phyloP scores from a whole-genome alignment of 2,888 invertebrate species.

The Bellardia bayeri region DNA sequence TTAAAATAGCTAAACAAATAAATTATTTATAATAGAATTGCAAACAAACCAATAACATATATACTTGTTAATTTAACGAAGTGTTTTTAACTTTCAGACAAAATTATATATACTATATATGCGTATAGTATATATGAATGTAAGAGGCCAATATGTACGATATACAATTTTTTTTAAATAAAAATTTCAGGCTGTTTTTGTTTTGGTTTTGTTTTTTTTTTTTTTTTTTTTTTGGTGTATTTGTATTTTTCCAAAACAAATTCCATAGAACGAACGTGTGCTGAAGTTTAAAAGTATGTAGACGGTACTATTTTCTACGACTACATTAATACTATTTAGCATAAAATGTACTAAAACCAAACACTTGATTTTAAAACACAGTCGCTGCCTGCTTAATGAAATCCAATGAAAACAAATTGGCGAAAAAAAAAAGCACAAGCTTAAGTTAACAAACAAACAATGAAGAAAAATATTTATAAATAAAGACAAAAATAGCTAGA shows the following conservation, averaged over 20 bases:
- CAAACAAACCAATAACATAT: too few species aligned
- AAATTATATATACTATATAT: not conserved
- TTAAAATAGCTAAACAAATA: not conserved
- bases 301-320: slow-evolving; percentile 8
- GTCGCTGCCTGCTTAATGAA: not conserved
- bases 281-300: slow-evolving; percentile 53
- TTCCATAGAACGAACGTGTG: slow-evolving; percentile 60
- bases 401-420: slow-evolving; percentile 27
- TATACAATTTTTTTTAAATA: not conserved
- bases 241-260: slow-evolving; percentile 37
- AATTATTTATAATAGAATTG: slow-evolving; percentile 7
- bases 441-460: slow-evolving; percentile 6
- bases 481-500: not conserved
- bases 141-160: slow-evolving; percentile 17
- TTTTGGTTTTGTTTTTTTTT: not conserved
- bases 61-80: slow-evolving; percentile 6
- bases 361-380: not conserved
- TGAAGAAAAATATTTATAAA: slow-evolving; percentile 8
- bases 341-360: slow-evolving; percentile 21
- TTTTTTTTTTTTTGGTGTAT: too few species aligned
- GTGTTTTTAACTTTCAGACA: slow-evolving; percentile 1
- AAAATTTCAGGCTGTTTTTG: not conserved
- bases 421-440: slow-evolving; percentile 15
- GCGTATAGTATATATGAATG: not conserved
- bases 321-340: slow-evolving; percentile 6